These are phyloP conservation scores for Acrossocheilus fasciatus DNA, from an alignment of 2,797 vertebrate species.

Conservation along the genomic window DNA sequence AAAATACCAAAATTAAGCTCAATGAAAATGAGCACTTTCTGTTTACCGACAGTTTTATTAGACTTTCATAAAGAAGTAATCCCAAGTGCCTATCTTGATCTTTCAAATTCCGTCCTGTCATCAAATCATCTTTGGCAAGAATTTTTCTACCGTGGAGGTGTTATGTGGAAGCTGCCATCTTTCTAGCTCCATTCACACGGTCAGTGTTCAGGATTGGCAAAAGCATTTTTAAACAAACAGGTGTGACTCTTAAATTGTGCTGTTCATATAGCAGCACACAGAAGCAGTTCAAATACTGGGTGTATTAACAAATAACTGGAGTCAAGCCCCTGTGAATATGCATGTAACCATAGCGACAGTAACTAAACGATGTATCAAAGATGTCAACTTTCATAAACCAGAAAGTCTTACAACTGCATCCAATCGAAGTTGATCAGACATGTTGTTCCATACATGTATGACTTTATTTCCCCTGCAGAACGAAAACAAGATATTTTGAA, in stretches of 20 bases:
- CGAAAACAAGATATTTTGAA: not conserved
- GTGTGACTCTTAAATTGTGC: not conserved
- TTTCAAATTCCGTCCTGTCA: slow-evolving; percentile 9
- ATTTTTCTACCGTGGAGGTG: not conserved
- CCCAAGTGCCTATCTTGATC: slow-evolving; percentile 27
- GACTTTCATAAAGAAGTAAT: slow-evolving; percentile 42
- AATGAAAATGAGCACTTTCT: slow-evolving; percentile 38
- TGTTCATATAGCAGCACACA: not conserved
- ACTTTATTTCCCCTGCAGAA: not conserved
- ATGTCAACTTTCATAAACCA: not conserved
- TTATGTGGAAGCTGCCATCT: not conserved
- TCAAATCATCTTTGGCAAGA: slow-evolving; percentile 24
- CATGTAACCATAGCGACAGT: slow-evolving; percentile 13
- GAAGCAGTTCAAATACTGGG: not conserved
- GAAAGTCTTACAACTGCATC: not conserved
- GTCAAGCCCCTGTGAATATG: not conserved
- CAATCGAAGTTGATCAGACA: not conserved
- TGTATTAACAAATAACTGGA: not conserved
- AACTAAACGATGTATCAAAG: not conserved
- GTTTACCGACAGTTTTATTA: slow-evolving; percentile 42
- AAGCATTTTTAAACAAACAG: slow-evolving; percentile 5
- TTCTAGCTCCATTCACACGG: slow-evolving; percentile 7
- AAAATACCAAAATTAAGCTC: slow-evolving; percentile 40
- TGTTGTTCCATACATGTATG: not conserved
- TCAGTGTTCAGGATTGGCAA: not conserved